phyloP scores from a whole-genome alignment of 2,888 invertebrate species.

The Scaptomyza polygonia region DNA sequence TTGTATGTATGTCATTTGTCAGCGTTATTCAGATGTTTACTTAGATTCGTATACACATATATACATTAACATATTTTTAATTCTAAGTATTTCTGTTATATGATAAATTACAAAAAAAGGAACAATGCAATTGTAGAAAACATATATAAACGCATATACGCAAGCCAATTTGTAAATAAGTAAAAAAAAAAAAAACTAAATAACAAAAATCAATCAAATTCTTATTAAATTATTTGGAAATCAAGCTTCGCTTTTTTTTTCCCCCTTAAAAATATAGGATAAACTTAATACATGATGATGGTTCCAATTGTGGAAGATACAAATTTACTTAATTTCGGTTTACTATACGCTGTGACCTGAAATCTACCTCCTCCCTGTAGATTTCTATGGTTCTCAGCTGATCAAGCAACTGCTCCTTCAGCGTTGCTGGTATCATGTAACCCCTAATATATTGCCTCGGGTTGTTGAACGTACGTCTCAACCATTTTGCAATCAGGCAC shows the following conservation, averaged over 20 bases:
- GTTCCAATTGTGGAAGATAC: not conserved
- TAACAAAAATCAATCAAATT: constrained; percentile 58
- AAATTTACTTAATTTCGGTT: constrained; percentile 2
- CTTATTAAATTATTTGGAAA: constrained; percentile 71
- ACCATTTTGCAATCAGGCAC: constrained; percentile 66
- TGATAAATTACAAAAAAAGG: constrained; percentile 35
- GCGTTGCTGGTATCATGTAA: constrained; percentile 65
- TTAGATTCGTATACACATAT: constrained; percentile 52
- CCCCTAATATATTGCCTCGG: constrained; percentile 28
- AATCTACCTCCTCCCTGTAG: constrained; percentile 51
- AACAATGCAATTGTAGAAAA: constrained; percentile 69
- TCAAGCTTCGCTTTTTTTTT: constrained; percentile 52
- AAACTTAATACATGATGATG: not conserved
- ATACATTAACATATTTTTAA: constrained; percentile 47
- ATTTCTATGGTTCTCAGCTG: constrained; percentile 56
- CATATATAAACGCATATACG: constrained; percentile 54
- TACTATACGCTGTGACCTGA: constrained; percentile 2
- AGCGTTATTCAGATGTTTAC: constrained; percentile 59
- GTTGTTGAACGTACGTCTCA: constrained; percentile 44
- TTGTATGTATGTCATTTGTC: constrained; percentile 23
- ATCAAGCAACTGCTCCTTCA: constrained; percentile 67
- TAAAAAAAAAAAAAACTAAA: constrained; percentile 40
- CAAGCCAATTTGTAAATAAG: constrained; percentile 73
- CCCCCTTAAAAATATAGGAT: constrained; percentile 8
- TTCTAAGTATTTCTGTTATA: constrained; percentile 70